Evolutionary conservation across 1,140 invertebrate species (phyloP).

Genomic region (Metaphire vulgaris): DNA sequence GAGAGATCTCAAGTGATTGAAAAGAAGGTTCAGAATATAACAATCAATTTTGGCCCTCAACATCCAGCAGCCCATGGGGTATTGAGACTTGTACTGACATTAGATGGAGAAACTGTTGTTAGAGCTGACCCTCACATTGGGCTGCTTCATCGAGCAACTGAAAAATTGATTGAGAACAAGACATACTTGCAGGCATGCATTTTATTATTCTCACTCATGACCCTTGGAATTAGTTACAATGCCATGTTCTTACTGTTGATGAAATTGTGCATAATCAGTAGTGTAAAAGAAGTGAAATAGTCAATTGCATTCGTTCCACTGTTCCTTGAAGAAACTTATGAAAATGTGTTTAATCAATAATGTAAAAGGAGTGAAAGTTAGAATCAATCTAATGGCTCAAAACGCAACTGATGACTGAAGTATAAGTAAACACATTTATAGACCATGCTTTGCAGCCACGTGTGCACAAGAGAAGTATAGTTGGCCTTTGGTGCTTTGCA

Average conservation of each 20-base stretch:
- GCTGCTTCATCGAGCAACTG: constrained; percentile 87
- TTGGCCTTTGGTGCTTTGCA: no score
- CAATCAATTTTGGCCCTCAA: constrained; percentile 93
- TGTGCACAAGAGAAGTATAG: no score
- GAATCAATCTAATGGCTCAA: no score
- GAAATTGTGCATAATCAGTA: no score
- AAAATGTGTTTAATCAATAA: no score
- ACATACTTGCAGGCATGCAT: constrained; percentile 68
- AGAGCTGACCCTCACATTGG: constrained; percentile 94
- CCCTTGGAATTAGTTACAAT: background rate
- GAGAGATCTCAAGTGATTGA: constrained; percentile 33
- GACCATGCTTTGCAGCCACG: no score
- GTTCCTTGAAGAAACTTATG: no score
- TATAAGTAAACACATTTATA: no score
- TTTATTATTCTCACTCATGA: background rate
- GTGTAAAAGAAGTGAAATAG: no score
- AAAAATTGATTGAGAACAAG: constrained; percentile 98
- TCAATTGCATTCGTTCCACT: no score
- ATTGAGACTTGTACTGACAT: constrained; percentile 81
- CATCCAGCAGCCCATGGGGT: constrained; percentile 98
- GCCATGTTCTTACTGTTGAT: background rate
- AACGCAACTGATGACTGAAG: no score
- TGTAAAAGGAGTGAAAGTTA: no score
- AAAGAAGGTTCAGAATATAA: constrained; percentile 70
- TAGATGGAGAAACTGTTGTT: constrained; percentile 87